Evolutionary conservation across 2,113 vertebrate species (phyloP).

Genomic region (Misgurnus mizolepis): DNA sequence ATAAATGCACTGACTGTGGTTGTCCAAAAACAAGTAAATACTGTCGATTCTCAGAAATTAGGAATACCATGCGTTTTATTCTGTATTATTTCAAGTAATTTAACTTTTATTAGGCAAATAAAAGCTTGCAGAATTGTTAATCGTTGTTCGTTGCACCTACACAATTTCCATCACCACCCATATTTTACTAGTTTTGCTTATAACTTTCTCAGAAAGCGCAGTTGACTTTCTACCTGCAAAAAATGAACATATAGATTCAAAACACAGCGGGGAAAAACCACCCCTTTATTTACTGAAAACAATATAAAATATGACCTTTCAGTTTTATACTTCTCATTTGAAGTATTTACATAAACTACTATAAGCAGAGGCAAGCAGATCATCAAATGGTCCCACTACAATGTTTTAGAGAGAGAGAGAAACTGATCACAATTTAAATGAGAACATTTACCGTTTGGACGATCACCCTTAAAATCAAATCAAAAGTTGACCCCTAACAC

Average conservation of each 20-base stretch:
- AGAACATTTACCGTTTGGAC: constrained; percentile 5
- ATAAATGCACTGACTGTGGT: too few relatives aligned
- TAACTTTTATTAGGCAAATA: too few relatives aligned
- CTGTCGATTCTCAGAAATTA: too few relatives aligned
- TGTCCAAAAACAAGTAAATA: too few relatives aligned
- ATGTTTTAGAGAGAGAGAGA: constrained; percentile 20
- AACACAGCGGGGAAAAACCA: background rate
- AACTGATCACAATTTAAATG: constrained; percentile 1
- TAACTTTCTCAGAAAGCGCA: too few relatives aligned
- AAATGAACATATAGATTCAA: background rate
- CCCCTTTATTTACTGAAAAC: constrained; percentile 25
- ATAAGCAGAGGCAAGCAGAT: constrained; percentile 15
- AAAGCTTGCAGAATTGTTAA: too few relatives aligned
- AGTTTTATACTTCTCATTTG: background rate
- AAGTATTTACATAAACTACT: background rate
- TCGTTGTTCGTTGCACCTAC: too few relatives aligned
- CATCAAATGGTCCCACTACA: constrained; percentile 18
- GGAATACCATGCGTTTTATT: too few relatives aligned
- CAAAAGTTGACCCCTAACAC: background rate
- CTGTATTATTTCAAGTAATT: too few relatives aligned
- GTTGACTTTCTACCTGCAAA: too few relatives aligned
- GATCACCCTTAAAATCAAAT: background rate
- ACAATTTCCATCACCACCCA: too few relatives aligned
- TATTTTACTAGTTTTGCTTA: too few relatives aligned
- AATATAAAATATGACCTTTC: constrained; percentile 31